These are phyloP conservation scores for Callipepla californica DNA, from an alignment of 2,113 vertebrate species.

Conservation along the genomic window DNA sequence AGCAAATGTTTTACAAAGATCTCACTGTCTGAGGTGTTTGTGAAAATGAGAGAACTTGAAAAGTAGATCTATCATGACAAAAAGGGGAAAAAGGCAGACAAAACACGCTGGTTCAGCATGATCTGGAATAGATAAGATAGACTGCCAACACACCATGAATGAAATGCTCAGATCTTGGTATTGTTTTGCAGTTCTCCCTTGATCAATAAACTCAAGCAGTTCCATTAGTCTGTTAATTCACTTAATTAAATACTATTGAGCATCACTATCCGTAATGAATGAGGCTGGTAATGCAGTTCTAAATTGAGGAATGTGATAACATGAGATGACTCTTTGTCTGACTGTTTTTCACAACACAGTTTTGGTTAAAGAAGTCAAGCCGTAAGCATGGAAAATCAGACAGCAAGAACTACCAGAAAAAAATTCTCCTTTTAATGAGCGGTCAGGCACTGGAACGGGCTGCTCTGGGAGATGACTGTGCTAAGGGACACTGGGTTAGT, in stretches of 20 bases:
- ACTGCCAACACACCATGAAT: not conserved
- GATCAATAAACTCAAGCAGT: constrained; percentile 42
- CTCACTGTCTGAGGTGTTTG: not conserved
- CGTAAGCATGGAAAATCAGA: not conserved
- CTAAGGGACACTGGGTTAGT: no score
- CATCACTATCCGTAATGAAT: not conserved
- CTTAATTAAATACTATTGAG: not conserved
- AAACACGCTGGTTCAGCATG: constrained; percentile 42
- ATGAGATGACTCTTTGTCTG: not conserved
- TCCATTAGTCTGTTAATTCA: constrained; percentile 50
- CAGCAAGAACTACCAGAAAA: not conserved
- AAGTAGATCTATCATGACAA: constrained; percentile 36
- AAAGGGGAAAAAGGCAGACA: not conserved
- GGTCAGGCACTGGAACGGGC: no score
- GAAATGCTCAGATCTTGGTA: constrained; percentile 3
- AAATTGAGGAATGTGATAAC: not conserved
- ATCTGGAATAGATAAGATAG: constrained; percentile 21
- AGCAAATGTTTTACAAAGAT: constrained; percentile 46
- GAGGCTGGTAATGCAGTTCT: not conserved
- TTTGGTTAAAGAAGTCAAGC: not conserved
- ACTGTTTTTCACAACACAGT: not conserved
- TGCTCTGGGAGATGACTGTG: no score
- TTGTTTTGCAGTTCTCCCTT: not conserved
- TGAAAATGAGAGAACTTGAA: constrained; percentile 40
- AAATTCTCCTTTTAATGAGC: no score